phyloP scores from a whole-genome alignment of 2,113 vertebrate genomes.

The Uria aalge region DNA sequence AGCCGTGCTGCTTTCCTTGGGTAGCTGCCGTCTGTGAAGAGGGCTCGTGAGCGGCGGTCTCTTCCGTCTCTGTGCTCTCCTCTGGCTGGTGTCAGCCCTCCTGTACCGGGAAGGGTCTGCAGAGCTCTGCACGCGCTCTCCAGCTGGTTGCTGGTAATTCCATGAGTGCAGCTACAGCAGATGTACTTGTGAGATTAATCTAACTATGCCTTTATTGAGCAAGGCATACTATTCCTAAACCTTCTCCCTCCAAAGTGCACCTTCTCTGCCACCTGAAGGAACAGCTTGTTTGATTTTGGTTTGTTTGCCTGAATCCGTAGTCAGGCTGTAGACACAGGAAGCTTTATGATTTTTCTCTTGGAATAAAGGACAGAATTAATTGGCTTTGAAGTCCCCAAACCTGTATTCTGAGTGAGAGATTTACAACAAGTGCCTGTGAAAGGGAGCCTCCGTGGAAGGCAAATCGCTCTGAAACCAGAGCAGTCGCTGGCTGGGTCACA shows the following conservation, averaged over 20 bases:
- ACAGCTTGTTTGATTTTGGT: neutral
- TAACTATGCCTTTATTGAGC: neutral
- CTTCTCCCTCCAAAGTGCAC: neutral
- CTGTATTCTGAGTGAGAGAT: neutral
- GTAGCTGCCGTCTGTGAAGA: neutral
- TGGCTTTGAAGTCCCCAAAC: neutral
- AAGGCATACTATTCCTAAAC: neutral
- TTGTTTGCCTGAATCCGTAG: fast-evolving
- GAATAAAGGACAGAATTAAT: neutral
- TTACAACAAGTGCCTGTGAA: neutral
- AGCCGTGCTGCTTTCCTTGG: neutral
- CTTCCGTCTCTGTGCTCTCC: neutral
- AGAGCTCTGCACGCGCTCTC: fast-evolving
- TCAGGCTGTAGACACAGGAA: neutral
- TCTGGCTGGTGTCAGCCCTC: neutral
- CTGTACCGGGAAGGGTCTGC: neutral
- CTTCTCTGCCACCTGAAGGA: neutral
- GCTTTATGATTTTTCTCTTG: neutral
- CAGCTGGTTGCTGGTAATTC: neutral
- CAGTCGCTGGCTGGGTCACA: neutral
- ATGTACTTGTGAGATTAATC: neutral
- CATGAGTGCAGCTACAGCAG: neutral
- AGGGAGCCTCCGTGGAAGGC: neutral
- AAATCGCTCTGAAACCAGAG: neutral
- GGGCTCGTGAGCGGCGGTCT: neutral